Percentiles rank a stretch among this genome's conserved stretches.
phyloP scores from a whole-genome alignment of 2,113 vertebrate species.

The Morone chrysops region DNA sequence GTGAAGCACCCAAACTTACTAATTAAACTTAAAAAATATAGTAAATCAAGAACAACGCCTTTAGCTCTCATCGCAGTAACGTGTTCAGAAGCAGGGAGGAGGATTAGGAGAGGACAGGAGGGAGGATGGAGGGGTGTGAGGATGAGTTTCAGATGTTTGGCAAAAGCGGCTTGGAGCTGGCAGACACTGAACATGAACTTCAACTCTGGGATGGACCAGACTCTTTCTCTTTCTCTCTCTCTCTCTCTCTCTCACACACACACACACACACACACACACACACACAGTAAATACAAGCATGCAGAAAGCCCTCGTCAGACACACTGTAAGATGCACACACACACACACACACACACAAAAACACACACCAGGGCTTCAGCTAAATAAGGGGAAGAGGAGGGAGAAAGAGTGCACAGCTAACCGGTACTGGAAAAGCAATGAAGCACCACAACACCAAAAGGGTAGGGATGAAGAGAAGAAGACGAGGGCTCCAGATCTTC shows the following conservation, averaged over 20 bases:
- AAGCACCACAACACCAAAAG: constrained; percentile 72
- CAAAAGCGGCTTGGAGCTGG: constrained; percentile 86
- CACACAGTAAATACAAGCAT: constrained; percentile 32
- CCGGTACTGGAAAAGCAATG: constrained; percentile 56
- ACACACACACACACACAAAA: constrained; percentile 41
- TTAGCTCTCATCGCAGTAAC: constrained; percentile 55
- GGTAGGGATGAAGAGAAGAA: constrained; percentile 69
- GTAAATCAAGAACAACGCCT: constrained; percentile 1
- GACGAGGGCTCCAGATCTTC: constrained; percentile 61
- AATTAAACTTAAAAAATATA: neutral
- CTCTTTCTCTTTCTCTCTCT: constrained; percentile 13
- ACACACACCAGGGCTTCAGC: constrained; percentile 36
- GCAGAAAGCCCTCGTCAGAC: constrained; percentile 17
- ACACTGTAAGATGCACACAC: constrained; percentile 6
- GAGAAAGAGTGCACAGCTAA: constrained; percentile 65
- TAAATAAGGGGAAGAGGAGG: constrained; percentile 45
- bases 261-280: neutral
- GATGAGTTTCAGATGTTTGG: constrained; percentile 71
- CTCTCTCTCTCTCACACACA: too few relatives aligned
- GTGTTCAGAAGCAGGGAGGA: constrained; percentile 28
- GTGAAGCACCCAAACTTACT: neutral
- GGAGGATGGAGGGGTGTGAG: constrained; percentile 42
- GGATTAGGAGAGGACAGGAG: constrained; percentile 22
- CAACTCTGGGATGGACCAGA: constrained; percentile 65
- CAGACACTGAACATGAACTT: constrained; percentile 90